Percentiles rank a stretch among this genome's conserved stretches.
These are phyloP conservation scores for Lasioglossum marginatum DNA, from an alignment of 2,888 invertebrate species.

Conservation along the genomic window DNA sequence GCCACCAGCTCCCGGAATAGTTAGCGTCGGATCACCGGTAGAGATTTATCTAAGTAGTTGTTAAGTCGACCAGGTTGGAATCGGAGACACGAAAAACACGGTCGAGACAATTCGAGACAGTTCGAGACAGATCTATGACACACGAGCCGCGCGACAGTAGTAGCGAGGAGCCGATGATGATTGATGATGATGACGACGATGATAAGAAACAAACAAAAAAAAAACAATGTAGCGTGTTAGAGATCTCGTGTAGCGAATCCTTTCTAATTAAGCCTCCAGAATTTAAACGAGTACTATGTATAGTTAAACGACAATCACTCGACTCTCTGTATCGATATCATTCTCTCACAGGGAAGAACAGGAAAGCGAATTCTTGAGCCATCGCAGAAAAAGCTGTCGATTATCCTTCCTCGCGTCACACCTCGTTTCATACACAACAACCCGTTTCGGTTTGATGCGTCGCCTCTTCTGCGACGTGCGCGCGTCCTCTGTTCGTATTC, in stretches of 20 bases:
- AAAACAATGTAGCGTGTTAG: constrained; percentile 72
- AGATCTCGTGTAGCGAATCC: constrained; percentile 73
- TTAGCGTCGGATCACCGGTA: constrained; percentile 26
- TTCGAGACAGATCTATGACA: background rate
- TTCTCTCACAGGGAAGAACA: constrained; percentile 43
- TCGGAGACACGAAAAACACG: constrained; percentile 14
- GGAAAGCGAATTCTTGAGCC: constrained; percentile 69
- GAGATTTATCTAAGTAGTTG: constrained; percentile 62
- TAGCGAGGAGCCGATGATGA: background rate
- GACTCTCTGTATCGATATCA: constrained; percentile 78
- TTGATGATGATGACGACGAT: background rate
- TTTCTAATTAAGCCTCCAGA: constrained; percentile 75
- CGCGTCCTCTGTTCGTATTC: constrained; percentile 30
- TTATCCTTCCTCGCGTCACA: constrained; percentile 2
- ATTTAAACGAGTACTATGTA: constrained; percentile 75
- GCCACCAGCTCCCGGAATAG: background rate
- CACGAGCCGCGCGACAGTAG: background rate
- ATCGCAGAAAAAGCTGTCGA: constrained; percentile 74
- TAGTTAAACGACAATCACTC: constrained; percentile 83
- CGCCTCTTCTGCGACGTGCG: constrained; percentile 30
- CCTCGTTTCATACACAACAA: constrained; percentile 22
- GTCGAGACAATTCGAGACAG: background rate
- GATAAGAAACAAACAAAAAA: background rate
- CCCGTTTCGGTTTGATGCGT: constrained; percentile 40
- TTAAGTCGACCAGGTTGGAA: constrained; percentile 46